Conservation (phyloP, 2,113 vertebrate species). For the Dolichotis patagonum region DNA sequence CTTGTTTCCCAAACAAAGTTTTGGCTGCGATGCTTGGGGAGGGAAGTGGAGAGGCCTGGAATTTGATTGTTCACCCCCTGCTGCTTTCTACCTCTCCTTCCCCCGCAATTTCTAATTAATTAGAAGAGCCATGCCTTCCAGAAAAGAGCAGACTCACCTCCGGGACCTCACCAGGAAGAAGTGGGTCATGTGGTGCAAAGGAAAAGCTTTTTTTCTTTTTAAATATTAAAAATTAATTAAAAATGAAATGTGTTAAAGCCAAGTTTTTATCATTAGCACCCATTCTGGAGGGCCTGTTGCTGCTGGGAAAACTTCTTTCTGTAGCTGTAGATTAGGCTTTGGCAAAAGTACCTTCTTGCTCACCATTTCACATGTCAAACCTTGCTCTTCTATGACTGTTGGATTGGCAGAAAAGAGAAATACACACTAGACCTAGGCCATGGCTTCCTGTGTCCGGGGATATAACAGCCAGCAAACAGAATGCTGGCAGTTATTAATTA, state of each 20-base stretch:
- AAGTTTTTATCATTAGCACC: conserved; percentile 83
- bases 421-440: neutral
- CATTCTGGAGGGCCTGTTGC: conserved; percentile 76
- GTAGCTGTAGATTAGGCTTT: conserved; percentile 70
- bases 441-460: neutral
- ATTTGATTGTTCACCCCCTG: conserved; percentile 66
- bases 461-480: neutral
- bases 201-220: conserved; percentile 78
- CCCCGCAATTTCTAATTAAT: conserved; percentile 85
- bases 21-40: neutral
- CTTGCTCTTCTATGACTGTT: conserved; percentile 54
- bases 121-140: conserved; percentile 84
- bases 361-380: conserved; percentile 52
- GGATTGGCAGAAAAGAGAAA: conserved; percentile 56
- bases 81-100: conserved; percentile 52
- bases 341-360: neutral
- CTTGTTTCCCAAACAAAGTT: conserved; percentile 20
- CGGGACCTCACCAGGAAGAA: conserved; percentile 86
- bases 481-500: neutral
- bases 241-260: conserved; percentile 77
- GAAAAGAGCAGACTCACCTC: conserved; percentile 82
- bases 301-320: conserved; percentile 79
- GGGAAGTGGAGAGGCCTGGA: conserved; percentile 60
- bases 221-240: conserved; percentile 85
- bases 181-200: conserved; percentile 81